Evolutionary conservation across 2,888 invertebrate species (phyloP), one percentile per base, ranked within the genome.

Genomic region (Sialis lutaria): DNA sequence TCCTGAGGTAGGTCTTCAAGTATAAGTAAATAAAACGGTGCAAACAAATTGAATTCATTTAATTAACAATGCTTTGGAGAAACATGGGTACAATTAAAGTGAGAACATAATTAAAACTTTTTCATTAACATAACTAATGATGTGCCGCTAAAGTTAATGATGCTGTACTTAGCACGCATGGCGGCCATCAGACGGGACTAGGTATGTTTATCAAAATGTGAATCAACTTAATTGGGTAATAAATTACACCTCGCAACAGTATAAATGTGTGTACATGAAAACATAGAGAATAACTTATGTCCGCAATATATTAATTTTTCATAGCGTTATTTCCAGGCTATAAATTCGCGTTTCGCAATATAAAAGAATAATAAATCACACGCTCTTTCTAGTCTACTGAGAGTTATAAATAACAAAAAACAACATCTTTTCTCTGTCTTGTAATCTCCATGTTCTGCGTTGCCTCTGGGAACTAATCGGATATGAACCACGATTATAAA

Each of bases 201-300:
- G 45, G 22, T 13, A 37, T 31, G 42, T 47, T 47, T 47, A 47
- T 47, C 47, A 47, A 47, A 47, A 47, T 47, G 47, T 35, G 39
- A 37, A 47, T 47, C 34, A 47, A 47, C 35, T 47, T 47, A 47
- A 47, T 47, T 47, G 47, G 47, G 40, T 47, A 47, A 47, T 47
- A 47, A 47, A 47, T 47, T 47, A 47, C 34, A 45, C 35, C 34
- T 45, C 35, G 22, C 35, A 35, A 35, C 44, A 44, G 31, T 30
- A 35, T 44, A 33, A 22, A 41, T 22, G 41, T 13, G 41, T 41
- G 41, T 41, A 41, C 22, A 30, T 41, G 41, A 42, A 13, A 32
- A 42, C 42, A 32, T 42, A 32, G 32, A 32, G 10, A 42, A 42
- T 42, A 42, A 42, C 22, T 42, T 42, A 42, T 42, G n/a, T 32